phyloP scores from a whole-genome alignment of 2,797 vertebrate genomes.

The Orestias chungarensis region DNA sequence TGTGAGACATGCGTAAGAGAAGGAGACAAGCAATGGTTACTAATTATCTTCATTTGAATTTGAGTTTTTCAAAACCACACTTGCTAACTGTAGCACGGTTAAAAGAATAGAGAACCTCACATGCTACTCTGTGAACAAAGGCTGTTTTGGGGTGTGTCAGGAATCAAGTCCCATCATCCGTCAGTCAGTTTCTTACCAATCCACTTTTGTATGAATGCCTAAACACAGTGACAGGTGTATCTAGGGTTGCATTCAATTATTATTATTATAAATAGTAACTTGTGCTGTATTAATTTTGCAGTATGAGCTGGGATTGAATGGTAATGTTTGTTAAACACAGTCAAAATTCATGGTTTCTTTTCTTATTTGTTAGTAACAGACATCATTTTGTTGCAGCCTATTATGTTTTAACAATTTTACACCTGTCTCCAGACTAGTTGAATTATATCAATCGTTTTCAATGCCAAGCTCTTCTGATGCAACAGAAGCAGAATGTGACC shows the following conservation, averaged over 20 bases:
- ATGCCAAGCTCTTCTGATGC: not conserved
- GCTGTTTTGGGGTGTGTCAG: not conserved
- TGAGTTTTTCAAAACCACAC: not conserved
- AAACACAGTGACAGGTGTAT: not conserved
- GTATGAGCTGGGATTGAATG: not conserved
- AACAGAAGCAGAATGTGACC: not conserved
- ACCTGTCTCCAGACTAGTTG: not conserved
- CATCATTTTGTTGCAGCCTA: not conserved
- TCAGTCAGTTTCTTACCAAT: not conserved
- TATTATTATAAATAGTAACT: not conserved
- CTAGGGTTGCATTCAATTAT: not conserved
- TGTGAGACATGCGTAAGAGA: not conserved
- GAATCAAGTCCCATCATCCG: not conserved
- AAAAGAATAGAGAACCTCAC: not conserved
- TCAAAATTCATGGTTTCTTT: not conserved
- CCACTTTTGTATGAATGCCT: not conserved
- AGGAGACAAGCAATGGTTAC: not conserved
- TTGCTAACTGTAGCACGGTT: not conserved
- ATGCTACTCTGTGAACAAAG: not conserved
- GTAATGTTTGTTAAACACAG: not conserved
- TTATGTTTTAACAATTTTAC: no score
- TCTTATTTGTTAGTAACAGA: no score
- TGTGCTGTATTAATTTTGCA: not conserved
- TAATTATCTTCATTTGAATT: not conserved
- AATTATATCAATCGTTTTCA: not conserved